These are phyloP conservation scores for Boloria euphrosyne DNA, from an alignment of 2,888 invertebrate species.

Conservation along the genomic window DNA sequence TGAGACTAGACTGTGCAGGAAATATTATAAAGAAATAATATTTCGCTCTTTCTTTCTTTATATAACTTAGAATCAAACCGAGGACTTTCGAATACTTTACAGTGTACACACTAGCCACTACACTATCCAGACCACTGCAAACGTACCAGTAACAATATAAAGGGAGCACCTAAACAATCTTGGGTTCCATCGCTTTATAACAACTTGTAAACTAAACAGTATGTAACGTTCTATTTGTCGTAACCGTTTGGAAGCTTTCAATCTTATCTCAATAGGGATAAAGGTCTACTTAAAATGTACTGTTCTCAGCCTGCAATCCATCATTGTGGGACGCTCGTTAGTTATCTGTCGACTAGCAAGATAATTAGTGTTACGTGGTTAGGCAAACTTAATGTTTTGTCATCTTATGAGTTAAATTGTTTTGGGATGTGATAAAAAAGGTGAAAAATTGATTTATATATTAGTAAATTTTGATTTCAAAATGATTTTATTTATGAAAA, in stretches of 20 bases:
- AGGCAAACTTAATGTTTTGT: constrained; percentile 25
- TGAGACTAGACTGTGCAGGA: no score
- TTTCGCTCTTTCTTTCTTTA: no score
- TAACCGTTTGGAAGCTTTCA: background rate
- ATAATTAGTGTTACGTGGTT: constrained; percentile 34
- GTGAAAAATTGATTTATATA: constrained; percentile 1
- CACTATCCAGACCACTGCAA: no score
- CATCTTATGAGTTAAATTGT: constrained; percentile 8
- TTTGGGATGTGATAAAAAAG: background rate
- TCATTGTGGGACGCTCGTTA: constrained; percentile 33
- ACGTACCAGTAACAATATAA: background rate
- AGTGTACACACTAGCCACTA: background rate
- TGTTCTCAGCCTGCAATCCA: constrained; percentile 22
- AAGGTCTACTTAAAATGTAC: background rate
- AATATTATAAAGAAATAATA: no score
- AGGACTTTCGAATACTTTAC: no score
- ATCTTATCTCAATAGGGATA: constrained; percentile 4
- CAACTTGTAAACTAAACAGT: background rate
- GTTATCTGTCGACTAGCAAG: constrained; percentile 26
- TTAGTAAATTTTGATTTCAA: background rate
- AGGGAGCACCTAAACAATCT: constrained; percentile 2
- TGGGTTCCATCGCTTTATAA: background rate
- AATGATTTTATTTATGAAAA: no score
- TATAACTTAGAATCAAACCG: no score
- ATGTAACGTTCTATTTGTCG: background rate